Base-by-base conservation (phyloP, 2,888 invertebrate species). In the Poecilus cupreus region DNA sequence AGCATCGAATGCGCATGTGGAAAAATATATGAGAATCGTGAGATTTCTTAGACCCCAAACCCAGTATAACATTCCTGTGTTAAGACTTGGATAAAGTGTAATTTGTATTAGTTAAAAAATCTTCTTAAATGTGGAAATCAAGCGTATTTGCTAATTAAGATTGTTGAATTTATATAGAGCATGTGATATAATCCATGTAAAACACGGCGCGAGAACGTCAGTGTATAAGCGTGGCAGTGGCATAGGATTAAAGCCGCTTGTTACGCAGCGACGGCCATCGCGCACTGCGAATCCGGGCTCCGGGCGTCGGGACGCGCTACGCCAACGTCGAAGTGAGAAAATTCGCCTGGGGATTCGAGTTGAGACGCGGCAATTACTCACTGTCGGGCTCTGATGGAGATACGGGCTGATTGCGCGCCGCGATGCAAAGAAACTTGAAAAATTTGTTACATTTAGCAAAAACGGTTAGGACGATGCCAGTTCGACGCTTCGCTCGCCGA, bases 351-450 rank as follows among this genome's bases (percentile, higher is more conserved):
- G 85, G 86, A 87, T 87, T 85, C 85, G 82, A 84, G 84, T 84
- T 83, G 86, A 85, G 86, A 86, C 85, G 85, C 85, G 83, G 86
- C 87, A 86, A 87, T 87, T 87, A 87, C 86, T 87, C 87, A 87
- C 83, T 85, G 87, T 87, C 87, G 85, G 82, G 81, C 82, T 82
- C 82, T 84, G 84, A 85, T 84, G 85, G 84, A 85, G 85, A 85
- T 84, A 85, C 82, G 84, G 83, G 83, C 83, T 83, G 84, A 85
- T 85, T 85, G 83, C 85, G 82, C 39, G 46, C 22, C n/a, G 32
- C 54, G 57, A 64, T 76, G 82, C 83, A 74, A 80, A 82, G 82
- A 83, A 84, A 84, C 82, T 83, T 83, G 83, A 83, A 83, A 74
- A 84, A 83, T 83, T 83, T 84, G 84, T 82, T 83, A 83, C 82